Conservation (phyloP, 2,113 vertebrate genomes). For the Callorhinus ursinus region DNA sequence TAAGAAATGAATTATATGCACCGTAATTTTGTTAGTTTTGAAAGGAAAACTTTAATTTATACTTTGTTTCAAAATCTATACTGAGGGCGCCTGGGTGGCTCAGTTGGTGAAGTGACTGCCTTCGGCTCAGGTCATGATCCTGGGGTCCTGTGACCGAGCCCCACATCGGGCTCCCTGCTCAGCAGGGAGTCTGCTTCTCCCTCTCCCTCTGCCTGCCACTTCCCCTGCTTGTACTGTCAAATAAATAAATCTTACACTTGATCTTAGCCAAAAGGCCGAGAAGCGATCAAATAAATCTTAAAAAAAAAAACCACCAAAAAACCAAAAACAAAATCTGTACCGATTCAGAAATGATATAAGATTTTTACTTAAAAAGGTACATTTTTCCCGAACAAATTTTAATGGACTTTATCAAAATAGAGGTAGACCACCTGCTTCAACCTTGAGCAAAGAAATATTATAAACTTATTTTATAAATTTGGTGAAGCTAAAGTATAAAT, state of each 20-base stretch:
- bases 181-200: too few species aligned
- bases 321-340: not conserved
- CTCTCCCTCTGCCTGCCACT: too few species aligned
- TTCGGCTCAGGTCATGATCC: too few species aligned
- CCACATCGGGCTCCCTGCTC: too few species aligned
- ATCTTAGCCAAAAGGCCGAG: too few species aligned
- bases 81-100: not conserved
- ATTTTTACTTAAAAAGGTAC: not conserved
- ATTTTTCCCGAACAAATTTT: not conserved
- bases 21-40: not conserved
- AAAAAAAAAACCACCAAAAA: too few species aligned
- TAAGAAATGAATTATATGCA: not conserved
- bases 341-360: not conserved
- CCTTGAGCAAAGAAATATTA: not conserved
- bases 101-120: too few species aligned
- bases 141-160: too few species aligned
- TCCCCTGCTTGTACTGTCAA: too few species aligned
- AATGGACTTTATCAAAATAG: not conserved
- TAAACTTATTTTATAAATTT: not conserved
- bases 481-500: not conserved
- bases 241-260: too few species aligned
- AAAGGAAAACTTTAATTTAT: slow-evolving; percentile 22
- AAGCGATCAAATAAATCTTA: too few species aligned
- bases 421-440: not conserved
- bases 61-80: not conserved